Percentiles rank a stretch among this genome's conserved stretches.
Conservation (phyloP, 2,888 invertebrate species). For the Hydrotaea diabolus region DNA sequence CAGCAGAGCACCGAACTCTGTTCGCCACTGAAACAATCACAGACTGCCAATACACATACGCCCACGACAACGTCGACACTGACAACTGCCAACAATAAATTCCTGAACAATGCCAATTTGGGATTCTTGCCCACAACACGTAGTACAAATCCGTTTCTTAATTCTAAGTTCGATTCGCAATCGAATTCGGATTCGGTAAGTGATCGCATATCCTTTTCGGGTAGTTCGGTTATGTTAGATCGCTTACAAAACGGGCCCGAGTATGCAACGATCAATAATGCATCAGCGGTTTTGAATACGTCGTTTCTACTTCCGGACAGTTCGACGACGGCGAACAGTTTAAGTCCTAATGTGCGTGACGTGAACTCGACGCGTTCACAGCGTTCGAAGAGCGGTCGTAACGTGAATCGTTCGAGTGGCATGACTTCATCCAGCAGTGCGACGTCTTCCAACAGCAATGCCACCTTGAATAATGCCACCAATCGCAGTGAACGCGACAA, state of each 20-base stretch:
- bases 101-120: conserved; percentile 63
- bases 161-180: conserved; percentile 75
- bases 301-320: conserved; percentile 71
- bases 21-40: conserved; percentile 74
- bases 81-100: conserved; percentile 61
- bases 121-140: conserved; percentile 69
- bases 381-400: conserved; percentile 76
- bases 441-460: conserved; percentile 72
- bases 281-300: conserved; percentile 71
- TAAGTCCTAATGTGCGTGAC: conserved; percentile 63
- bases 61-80: conserved; percentile 61
- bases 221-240: conserved; percentile 74
- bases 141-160: conserved; percentile 79
- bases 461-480: conserved; percentile 61
- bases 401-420: conserved; percentile 80
- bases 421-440: conserved; percentile 84
- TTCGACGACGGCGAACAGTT: conserved; percentile 53
- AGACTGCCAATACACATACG: conserved; percentile 59
- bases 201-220: conserved; percentile 74
- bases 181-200: conserved; percentile 71
- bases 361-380: conserved; percentile 74
- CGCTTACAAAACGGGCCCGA: conserved; percentile 70
- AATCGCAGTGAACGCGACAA: conserved; percentile 74
- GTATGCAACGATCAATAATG: conserved; percentile 63
- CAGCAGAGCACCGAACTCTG: conserved; percentile 72